A percentile compares a stretch with the other conserved stretches of the same genome.
Conservation (phyloP, 2,113 vertebrate genomes). For the Phalacrocorax brasilianus region DNA sequence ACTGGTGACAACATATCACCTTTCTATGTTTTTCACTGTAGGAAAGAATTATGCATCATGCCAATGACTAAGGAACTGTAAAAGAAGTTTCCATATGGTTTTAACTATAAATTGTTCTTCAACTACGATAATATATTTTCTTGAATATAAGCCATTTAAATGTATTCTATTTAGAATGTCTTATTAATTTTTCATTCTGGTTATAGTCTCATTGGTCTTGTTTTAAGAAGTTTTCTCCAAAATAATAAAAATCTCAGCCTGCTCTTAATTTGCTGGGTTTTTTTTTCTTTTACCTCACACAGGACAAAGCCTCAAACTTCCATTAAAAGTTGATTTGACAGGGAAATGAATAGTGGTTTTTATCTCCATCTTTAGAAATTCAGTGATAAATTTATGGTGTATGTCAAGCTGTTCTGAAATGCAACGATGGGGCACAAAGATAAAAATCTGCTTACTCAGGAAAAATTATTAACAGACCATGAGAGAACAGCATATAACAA, state of each 20-base stretch:
- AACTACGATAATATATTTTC: neutral
- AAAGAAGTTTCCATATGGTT: slow-evolving; percentile 12
- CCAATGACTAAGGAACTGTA: neutral
- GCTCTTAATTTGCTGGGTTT: neutral
- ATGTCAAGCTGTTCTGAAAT: slow-evolving; percentile 3
- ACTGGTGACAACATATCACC: neutral
- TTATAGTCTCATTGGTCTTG: neutral
- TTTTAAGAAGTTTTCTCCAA: slow-evolving; percentile 1
- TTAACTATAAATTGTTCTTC: neutral
- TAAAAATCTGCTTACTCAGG: neutral
- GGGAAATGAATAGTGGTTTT: neutral
- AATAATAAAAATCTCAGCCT: neutral
- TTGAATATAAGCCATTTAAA: slow-evolving; percentile 5
- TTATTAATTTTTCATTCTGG: slow-evolving; percentile 21
- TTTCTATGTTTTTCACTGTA: neutral
- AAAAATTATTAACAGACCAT: slow-evolving; percentile 15
- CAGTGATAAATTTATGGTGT: neutral
- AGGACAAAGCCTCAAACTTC: neutral
- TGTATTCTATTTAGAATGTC: neutral
- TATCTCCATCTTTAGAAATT: neutral
- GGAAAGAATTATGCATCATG: neutral
- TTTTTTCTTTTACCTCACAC: neutral
- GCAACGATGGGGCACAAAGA: neutral
- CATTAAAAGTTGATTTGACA: slow-evolving; percentile 5
- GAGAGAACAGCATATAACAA: neutral